Conservation (phyloP, 2,113 vertebrate genomes). For the Genyomyrus donnyi region DNA sequence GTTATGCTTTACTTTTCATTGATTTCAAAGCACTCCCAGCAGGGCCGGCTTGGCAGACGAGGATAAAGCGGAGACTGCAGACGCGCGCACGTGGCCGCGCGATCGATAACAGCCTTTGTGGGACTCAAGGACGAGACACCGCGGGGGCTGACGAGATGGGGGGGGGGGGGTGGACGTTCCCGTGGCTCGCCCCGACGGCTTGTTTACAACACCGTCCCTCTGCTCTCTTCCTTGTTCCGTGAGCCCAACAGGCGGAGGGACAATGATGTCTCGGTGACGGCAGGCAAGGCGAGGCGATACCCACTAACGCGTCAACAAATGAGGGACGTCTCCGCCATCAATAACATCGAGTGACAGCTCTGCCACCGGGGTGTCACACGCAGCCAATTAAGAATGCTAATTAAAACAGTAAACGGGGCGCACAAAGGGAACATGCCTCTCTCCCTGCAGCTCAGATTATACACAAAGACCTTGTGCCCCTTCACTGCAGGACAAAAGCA, state of each 20-base stretch:
- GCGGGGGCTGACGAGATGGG: constrained; percentile 44
- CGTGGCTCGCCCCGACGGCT: constrained; percentile 38
- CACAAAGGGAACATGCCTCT: constrained; percentile 53
- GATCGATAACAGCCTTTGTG: constrained; percentile 63
- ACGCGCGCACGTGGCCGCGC: constrained; percentile 32
- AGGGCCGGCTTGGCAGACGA: neutral
- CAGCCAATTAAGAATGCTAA: constrained; percentile 95
- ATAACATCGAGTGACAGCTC: constrained; percentile 61
- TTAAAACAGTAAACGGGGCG: constrained; percentile 79
- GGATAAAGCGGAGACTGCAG: neutral
- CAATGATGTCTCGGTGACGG: constrained; percentile 42
- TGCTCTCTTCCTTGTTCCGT: constrained; percentile 34
- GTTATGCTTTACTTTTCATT: constrained; percentile 4
- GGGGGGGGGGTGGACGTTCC: constrained; percentile 33
- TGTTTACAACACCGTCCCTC: constrained; percentile 63
- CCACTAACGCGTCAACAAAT: constrained; percentile 63
- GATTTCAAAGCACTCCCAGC: neutral
- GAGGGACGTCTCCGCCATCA: constrained; percentile 58
- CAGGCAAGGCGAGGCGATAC: constrained; percentile 40
- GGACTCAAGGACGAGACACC: constrained; percentile 55
- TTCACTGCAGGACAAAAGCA: constrained; percentile 43
- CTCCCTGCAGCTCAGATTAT: constrained; percentile 40
- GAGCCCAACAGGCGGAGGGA: constrained; percentile 43
- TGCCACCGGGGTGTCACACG: constrained; percentile 79
- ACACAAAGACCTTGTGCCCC: constrained; percentile 44